A percentile compares a stretch with the other conserved stretches of the same genome.
These are phyloP conservation scores for Drosophila malerkotliana DNA, from an alignment of 1,140 invertebrate species.

Conservation along the genomic window DNA sequence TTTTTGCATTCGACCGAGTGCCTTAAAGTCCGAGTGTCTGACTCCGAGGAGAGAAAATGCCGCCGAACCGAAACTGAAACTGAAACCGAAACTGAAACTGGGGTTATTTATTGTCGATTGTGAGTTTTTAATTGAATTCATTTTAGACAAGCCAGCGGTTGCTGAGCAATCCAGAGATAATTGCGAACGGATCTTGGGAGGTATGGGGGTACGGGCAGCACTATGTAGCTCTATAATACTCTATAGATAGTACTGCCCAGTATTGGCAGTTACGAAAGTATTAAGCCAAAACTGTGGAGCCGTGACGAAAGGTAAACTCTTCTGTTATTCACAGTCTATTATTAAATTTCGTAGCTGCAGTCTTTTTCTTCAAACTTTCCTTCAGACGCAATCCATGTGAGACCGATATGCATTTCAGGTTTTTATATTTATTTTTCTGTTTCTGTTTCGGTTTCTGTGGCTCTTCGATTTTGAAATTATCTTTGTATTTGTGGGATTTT, in stretches of 20 bases:
- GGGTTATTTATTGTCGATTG: constrained; percentile 66
- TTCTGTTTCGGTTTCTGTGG: constrained; percentile 9
- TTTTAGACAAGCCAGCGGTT: constrained; percentile 29
- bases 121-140: constrained; percentile 75
- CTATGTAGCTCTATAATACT: too few relatives aligned
- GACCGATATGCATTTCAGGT: constrained; percentile 69
- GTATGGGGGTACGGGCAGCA: constrained; percentile 1
- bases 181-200: constrained; percentile 40
- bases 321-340: constrained; percentile 41
- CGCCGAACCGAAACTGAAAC: constrained; percentile 20
- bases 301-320: constrained; percentile 68
- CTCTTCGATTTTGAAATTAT: constrained; percentile 47
- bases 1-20: constrained; percentile 48
- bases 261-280: constrained; percentile 9
- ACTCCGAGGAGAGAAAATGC: constrained; percentile 31
- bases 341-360: constrained; percentile 11
- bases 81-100: constrained; percentile 32
- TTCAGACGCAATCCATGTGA: constrained; percentile 62
- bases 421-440: constrained; percentile 42
- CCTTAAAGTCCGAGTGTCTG: constrained; percentile 31
- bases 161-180: constrained; percentile 22
- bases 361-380: constrained; percentile 38
- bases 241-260: neutral
- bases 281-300: constrained; percentile 44
- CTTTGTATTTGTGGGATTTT: constrained; percentile 16